These are phyloP conservation scores for Cyprinus carpio DNA, from an alignment of 2,113 vertebrate genomes.

Conservation along the genomic window DNA sequence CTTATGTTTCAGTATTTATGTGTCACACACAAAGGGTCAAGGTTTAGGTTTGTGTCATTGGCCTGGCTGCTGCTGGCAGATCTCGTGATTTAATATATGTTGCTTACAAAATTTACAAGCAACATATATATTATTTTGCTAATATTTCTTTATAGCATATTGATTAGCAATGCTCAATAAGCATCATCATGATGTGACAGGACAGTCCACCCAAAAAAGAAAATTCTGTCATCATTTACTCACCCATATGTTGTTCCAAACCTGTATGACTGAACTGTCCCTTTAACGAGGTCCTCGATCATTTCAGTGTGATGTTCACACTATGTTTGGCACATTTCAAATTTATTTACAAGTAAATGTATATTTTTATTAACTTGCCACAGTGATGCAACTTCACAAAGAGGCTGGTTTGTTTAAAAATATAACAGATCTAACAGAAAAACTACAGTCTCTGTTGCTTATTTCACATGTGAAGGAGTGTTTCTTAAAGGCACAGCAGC, in stretches of 20 bases:
- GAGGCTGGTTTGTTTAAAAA: background rate
- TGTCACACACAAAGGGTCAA: background rate
- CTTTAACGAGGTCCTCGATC: background rate
- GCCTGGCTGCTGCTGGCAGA: background rate
- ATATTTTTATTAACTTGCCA: background rate
- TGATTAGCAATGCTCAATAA: background rate
- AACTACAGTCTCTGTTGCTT: background rate
- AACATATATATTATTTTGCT: background rate
- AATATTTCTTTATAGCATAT: background rate
- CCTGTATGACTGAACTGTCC: background rate
- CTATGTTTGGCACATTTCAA: background rate
- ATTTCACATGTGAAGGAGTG: background rate
- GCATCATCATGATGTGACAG: background rate
- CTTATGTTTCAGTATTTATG: slow-evolving; percentile 54
- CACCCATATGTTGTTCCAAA: no score
- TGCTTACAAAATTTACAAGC: background rate
- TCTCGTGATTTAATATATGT: no score
- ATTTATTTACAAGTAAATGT: background rate
- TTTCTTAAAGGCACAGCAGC: background rate
- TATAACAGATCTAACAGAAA: background rate
- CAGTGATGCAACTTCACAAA: background rate
- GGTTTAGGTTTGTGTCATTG: background rate
- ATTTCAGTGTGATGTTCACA: background rate
- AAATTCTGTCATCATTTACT: no score
- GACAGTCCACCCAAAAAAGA: background rate